phyloP scores from a whole-genome alignment of 2,797 vertebrate species.

The Halcyon badia region DNA sequence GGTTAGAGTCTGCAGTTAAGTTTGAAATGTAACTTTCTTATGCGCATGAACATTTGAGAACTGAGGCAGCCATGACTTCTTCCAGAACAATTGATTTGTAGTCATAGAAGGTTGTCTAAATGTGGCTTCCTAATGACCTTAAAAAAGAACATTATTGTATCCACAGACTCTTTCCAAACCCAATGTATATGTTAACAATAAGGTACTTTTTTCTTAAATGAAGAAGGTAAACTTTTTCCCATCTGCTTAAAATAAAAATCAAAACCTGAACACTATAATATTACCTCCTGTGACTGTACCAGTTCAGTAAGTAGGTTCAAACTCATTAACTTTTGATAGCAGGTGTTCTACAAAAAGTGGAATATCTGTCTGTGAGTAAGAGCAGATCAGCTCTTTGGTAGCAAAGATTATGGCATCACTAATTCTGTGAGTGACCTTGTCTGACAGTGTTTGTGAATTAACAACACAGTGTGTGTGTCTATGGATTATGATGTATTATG shows the following conservation, averaged over 20 bases:
- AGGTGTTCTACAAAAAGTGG: neutral
- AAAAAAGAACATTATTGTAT: neutral
- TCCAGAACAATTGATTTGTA: neutral
- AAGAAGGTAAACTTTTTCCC: neutral
- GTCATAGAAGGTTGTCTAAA: neutral
- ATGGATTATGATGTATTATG: neutral
- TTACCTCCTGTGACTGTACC: neutral
- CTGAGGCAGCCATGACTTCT: neutral
- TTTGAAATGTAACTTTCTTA: neutral
- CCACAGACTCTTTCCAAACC: neutral
- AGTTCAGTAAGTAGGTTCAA: neutral
- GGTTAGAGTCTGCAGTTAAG: neutral
- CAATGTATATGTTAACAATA: neutral
- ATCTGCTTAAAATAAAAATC: neutral
- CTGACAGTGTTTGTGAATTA: neutral
- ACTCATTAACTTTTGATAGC: neutral
- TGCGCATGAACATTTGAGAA: neutral
- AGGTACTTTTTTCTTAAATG: rapidly evolving
- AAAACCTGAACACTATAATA: neutral
- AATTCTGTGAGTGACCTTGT: neutral
- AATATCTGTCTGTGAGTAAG: neutral
- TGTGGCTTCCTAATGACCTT: neutral
- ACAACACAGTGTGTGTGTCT: neutral
- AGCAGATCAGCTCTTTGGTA: neutral
- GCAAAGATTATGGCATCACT: neutral